Evolutionary conservation across 2,888 invertebrate species (phyloP).

Genomic region (Tenthredo distinguenda): DNA sequence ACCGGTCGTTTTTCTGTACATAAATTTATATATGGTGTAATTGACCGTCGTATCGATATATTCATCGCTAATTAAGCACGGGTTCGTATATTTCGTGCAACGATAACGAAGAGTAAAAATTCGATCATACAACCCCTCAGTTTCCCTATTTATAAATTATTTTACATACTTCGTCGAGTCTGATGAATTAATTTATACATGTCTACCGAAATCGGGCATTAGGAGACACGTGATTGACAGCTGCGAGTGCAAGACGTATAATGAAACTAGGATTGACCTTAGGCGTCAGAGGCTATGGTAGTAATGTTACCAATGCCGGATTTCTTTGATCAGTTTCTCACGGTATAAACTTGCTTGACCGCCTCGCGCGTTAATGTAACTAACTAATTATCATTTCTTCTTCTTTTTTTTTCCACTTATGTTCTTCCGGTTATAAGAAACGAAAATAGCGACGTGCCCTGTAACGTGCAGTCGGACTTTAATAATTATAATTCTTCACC

Average conservation of each 20-base stretch:
- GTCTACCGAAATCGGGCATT: background rate
- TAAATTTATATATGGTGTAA: background rate
- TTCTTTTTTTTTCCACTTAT: background rate
- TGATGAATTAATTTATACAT: background rate
- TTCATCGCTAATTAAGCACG: background rate
- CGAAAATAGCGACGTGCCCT: background rate
- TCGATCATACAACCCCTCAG: background rate
- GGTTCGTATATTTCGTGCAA: background rate
- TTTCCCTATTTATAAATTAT: background rate
- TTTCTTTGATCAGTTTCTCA: slow-evolving; percentile 13
- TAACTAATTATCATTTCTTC: background rate
- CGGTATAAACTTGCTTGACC: background rate
- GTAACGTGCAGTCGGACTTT: background rate
- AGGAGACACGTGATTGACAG: background rate
- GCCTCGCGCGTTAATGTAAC: background rate
- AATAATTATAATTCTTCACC: background rate
- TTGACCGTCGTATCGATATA: background rate
- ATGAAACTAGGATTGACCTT: background rate
- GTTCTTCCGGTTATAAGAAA: background rate
- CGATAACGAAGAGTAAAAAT: background rate
- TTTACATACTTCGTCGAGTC: background rate
- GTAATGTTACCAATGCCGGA: background rate
- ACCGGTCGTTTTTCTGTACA: background rate
- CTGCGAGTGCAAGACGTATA: background rate
- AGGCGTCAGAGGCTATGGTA: background rate